These are phyloP conservation scores for Thecophora atra DNA, from an alignment of 2,888 invertebrate genomes.

Conservation along the genomic window DNA sequence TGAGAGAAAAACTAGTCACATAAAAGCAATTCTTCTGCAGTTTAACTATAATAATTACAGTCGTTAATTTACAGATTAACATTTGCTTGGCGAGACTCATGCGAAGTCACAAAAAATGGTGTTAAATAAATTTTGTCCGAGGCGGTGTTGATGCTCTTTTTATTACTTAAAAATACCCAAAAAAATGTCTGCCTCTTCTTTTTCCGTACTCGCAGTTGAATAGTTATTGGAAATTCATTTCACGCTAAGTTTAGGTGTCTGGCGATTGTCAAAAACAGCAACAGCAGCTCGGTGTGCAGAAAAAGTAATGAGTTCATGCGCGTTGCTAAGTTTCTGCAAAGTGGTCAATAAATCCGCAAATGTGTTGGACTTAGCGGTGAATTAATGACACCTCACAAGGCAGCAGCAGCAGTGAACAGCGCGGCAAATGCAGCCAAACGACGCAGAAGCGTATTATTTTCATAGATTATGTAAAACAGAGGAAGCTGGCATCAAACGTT, in stretches of 20 bases:
- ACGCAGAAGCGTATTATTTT: no score
- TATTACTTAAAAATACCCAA: background rate
- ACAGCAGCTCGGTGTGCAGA: background rate
- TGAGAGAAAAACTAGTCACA: background rate
- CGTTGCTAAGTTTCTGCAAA: background rate
- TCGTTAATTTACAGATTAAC: slow-evolving; percentile 3
- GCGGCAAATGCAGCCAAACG: background rate
- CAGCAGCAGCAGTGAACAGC: background rate
- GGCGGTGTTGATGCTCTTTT: background rate
- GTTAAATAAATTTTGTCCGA: slow-evolving; percentile 24
- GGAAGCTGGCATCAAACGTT: no score
- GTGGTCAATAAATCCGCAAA: slow-evolving; percentile 27
- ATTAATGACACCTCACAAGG: slow-evolving; percentile 15
- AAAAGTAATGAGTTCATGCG: slow-evolving; percentile 6
- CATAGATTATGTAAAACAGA: no score
- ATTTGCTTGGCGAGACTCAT: slow-evolving; percentile 3
- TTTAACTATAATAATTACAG: slow-evolving; percentile 3
- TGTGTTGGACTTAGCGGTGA: slow-evolving; percentile 7
- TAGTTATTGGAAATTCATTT: slow-evolving; percentile 30
- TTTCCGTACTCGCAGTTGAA: background rate
- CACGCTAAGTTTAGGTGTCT: slow-evolving; percentile 5
- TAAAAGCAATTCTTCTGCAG: background rate
- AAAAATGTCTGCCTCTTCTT: background rate
- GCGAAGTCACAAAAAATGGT: background rate
- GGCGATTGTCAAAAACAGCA: background rate